Base-by-base conservation (phyloP, 2,797 vertebrate species). In the Buphagus erythrorhynchus region DNA sequence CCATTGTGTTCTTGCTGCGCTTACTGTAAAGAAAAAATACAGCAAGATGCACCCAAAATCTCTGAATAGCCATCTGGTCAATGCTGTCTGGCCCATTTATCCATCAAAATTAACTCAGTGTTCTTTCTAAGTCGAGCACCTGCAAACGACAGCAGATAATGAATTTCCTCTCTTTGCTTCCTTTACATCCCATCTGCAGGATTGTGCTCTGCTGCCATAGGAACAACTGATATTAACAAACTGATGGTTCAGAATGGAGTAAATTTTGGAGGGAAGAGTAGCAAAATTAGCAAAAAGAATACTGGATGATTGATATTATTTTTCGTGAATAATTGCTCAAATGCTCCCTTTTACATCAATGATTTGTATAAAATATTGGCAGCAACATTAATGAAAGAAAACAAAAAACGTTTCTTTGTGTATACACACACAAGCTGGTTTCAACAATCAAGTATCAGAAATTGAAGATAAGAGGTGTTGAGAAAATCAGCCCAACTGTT, bases 41-140 rank as follows among this genome's bases (percentile, higher is more conserved):
- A 54, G 43, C 22, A 75, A 59, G 55, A 66, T 81, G 28, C 19
- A 52, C 55, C 75, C 55, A 79, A 79, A 94, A 87, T 43, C 62
- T 79, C 84, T 82, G 67, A 40, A 29, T n/a, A 73, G 55, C 77
- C 91, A 91, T 73, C 74, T 96, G 88, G 80, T 42, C 91, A 92
- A 15, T 35, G 31, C 35, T 94, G 31, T 51, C 80, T 79, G 51
- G 52, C 29, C 74, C 59, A 63, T 89, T 93, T 92, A 93, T 93
- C 86, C 45, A 75, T 87, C 67, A 85, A 40, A 91, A 93, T 87
- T 79, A 87, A 40, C 83, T 86, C 71, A n/a, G 48, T 6, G 4
- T 51, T 94, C 33, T 18, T 82, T 95, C 80, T 82, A 76, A 93
- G n/a, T 21, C 42, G 40, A 89, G 65, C 63, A 94, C 88, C 82